Base-by-base conservation (phyloP, 2,888 invertebrate genomes). In the Dasysyrphus tricinctus region DNA sequence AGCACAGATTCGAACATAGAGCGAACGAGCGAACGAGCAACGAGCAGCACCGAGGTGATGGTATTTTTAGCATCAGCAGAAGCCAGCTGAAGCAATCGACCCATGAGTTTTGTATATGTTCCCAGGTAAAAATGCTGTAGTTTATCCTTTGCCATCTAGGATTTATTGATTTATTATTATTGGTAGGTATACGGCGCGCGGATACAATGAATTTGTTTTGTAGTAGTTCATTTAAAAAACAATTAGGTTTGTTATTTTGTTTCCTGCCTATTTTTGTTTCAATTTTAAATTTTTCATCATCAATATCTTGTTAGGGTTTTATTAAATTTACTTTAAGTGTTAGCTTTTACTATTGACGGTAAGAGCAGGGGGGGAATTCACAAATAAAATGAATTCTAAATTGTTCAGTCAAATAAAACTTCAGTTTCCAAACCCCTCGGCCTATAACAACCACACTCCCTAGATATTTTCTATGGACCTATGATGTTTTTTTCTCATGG, bases 61-160 rank as follows among this genome's bases (percentile, higher is more conserved):
- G 42, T 81, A 78, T 86, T 81, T 86, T 81, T 81, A 86, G 81
- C 81, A 77, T 61, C 76, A 75, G 73, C 61, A 77, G 70, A 74
- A 56, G 42, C 67, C 44, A 37, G 65, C 54, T 73, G 73, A 80
- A 78, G 69, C 77, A 77, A 80, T 77, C 69, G 72, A 63, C 73
- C 77, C 29, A 76, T 84, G 44, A 44, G 65, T 65, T 65, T 51
- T 72, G 57, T 39, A 42, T 39, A 67, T 49, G 67, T 39, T 70
- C 54, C 70, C 70, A 70, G 70, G 70, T 56, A 70, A 70, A 39
- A 70, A 37, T 65, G 49, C 44, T 65, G 65, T 67, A 67, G 67
- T 49, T 67, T 67, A 67, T 67, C 34, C 16, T 67, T 49, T 67
- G 42, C 67, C 67, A 67, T 67, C 67, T 67, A 67, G 67, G 67